Evolutionary conservation across 2,797 vertebrate genomes (phyloP), one percentile per base, ranked within the genome.

Genomic region (Distichodus sexfasciatus): DNA sequence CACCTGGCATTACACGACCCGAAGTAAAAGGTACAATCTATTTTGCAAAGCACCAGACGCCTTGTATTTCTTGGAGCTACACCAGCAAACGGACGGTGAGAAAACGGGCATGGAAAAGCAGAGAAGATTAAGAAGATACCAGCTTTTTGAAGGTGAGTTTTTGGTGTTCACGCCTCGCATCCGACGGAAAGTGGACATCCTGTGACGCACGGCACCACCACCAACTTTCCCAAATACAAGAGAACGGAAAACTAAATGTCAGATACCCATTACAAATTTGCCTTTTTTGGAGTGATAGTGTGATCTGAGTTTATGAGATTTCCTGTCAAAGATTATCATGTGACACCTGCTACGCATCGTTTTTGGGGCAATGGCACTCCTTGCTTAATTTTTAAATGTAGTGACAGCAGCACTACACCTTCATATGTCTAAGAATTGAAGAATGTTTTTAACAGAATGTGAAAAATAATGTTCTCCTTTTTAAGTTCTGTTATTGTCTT

Each of bases 161-260:
- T 50, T 69, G 21, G 6, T 29, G 6, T 4, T 21, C 21, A 75
- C 63, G 35, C 38, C 23, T 72, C 40, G 41, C 60, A 62, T 58
- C 29, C 15, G 59, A 51, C 62, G 79, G 71, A 78, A 80, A 77
- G 59, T 66, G 31, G 31, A 68, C 73, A 74, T 76, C 70, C 66
- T 73, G 66, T 80, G 78, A 76, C 73, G 63, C 72, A 76, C 44
- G 14, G 23, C 31, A n/a, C 40, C 55, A 77, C 78, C 57, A 1
- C 59, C 50, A 57, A 72, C 60, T 64, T 65, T 76, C 41, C 66
- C 60, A 61, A 68, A 75, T 63, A 67, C 58, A 69, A 63, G 59
- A 64, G 54, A 77, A 71, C 28, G 72, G 78, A 80, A 78, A 69
- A 51, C 5, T 47, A 72, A 72, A 79, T 73, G 66, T 70, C 76